phyloP scores from a whole-genome alignment of 1,140 invertebrate species.

The Zaprionus kolodkinae region DNA sequence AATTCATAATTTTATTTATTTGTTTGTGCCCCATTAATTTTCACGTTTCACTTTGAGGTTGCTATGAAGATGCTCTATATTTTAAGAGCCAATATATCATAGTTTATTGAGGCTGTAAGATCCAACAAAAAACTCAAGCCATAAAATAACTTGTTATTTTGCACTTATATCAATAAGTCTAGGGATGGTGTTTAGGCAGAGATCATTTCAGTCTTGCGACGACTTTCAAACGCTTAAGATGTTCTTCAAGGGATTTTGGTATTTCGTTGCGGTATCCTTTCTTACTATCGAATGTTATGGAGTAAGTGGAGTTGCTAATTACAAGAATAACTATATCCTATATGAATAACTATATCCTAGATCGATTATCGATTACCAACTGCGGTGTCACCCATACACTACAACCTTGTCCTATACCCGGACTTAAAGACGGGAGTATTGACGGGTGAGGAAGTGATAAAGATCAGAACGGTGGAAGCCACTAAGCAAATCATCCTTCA shows the following conservation, averaged over 20 bases:
- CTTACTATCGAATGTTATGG: not conserved
- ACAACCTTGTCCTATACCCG: conserved; percentile 91
- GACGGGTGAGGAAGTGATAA: conserved; percentile 89
- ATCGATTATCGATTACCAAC: conserved; percentile 87
- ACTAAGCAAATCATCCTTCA: conserved; percentile 90
- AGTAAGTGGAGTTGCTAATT: not conserved
- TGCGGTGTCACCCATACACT: conserved; percentile 89
- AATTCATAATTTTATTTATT: not conserved
- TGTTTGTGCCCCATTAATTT: not conserved
- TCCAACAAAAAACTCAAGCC: no score
- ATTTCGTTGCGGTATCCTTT: not conserved
- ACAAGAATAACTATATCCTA: no score
- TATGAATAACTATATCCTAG: no score
- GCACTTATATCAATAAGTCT: not conserved
- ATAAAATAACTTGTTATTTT: no score
- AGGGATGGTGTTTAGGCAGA: not conserved
- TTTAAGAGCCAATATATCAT: not conserved
- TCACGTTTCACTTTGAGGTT: no score
- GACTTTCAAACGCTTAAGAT: not conserved
- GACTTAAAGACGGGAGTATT: conserved; percentile 89
- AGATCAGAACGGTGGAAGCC: conserved; percentile 85
- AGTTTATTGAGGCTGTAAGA: no score
- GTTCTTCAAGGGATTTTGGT: not conserved
- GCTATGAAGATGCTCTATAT: not conserved
- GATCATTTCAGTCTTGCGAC: not conserved